phyloP scores from a whole-genome alignment of 1,140 invertebrate species.

The Macrobrachium rosenbergii region DNA sequence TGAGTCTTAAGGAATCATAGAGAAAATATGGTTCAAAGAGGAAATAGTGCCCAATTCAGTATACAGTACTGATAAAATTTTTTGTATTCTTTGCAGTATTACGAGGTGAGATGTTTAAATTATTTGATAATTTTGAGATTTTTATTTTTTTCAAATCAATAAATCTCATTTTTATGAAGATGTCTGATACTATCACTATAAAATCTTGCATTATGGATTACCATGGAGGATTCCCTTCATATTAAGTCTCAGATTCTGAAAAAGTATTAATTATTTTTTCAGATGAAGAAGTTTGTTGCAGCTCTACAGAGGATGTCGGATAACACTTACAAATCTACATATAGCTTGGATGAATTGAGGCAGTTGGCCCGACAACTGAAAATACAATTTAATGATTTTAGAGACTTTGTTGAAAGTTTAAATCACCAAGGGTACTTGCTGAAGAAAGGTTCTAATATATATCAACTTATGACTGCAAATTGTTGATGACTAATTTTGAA shows the following conservation, averaged over 20 bases:
- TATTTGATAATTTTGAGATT: too few relatives aligned
- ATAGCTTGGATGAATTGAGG: slow-evolving; percentile 83
- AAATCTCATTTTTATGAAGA: too few relatives aligned
- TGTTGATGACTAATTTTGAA: slow-evolving; percentile 10
- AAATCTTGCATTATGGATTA: too few relatives aligned
- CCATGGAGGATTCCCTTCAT: not conserved
- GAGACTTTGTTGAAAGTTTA: slow-evolving; percentile 80
- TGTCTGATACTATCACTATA: too few relatives aligned
- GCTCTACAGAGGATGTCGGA: slow-evolving; percentile 78
- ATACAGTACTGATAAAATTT: too few relatives aligned
- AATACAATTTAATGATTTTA: slow-evolving; percentile 75
- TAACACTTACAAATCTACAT: slow-evolving; percentile 78
- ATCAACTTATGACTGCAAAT: slow-evolving; percentile 74
- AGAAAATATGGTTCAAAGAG: too few relatives aligned
- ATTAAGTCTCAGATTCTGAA: not conserved
- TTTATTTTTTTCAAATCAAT: too few relatives aligned
- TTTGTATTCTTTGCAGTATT: too few relatives aligned
- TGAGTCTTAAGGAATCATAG: too few relatives aligned
- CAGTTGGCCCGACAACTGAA: slow-evolving; percentile 78
- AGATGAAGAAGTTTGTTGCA: slow-evolving; percentile 82
- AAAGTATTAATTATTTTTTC: not conserved
- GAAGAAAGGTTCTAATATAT: slow-evolving; percentile 85
- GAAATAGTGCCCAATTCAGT: too few relatives aligned
- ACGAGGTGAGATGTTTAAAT: too few relatives aligned
- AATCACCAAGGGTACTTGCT: slow-evolving; percentile 89